Conservation (phyloP, 92 coral and sea anemone genomes). For the Epizoanthus stellaris region DNA sequence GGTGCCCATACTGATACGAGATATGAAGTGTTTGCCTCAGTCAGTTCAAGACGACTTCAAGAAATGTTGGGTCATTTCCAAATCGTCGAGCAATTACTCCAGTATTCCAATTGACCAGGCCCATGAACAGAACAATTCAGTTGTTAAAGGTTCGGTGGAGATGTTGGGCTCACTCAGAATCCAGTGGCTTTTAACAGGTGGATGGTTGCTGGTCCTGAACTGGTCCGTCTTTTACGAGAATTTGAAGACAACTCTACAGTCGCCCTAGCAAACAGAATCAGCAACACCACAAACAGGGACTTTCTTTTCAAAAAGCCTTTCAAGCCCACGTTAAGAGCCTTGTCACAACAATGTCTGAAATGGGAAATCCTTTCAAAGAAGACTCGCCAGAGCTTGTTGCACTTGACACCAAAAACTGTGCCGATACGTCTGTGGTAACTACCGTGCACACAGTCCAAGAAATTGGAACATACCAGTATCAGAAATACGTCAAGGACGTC, state of each 20-base stretch:
- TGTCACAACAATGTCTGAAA: constrained; percentile 41
- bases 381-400: constrained; percentile 58
- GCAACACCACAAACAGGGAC: constrained; percentile 49
- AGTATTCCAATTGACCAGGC: constrained; percentile 50
- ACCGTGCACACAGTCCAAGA: too few species aligned
- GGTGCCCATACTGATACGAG: neutral
- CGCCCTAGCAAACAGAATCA: neutral
- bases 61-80: too few species aligned
- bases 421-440: constrained; percentile 15
- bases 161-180: neutral
- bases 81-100: constrained; percentile 34
- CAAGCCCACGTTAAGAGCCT: constrained; percentile 38
- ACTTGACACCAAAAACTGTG: constrained; percentile 48
- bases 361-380: constrained; percentile 50
- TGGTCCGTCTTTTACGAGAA: neutral
- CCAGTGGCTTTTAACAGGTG: neutral
- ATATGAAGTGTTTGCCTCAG: constrained; percentile 12
- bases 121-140: constrained; percentile 53
- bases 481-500: constrained; percentile 28
- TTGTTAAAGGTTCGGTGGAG: constrained; percentile 49
- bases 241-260: neutral
- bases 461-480: too few species aligned
- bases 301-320: constrained; percentile 35
- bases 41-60: too few species aligned
- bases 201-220: constrained; percentile 26